phyloP scores from a whole-genome alignment of 2,888 invertebrate genomes.

The Macropis europaea region DNA sequence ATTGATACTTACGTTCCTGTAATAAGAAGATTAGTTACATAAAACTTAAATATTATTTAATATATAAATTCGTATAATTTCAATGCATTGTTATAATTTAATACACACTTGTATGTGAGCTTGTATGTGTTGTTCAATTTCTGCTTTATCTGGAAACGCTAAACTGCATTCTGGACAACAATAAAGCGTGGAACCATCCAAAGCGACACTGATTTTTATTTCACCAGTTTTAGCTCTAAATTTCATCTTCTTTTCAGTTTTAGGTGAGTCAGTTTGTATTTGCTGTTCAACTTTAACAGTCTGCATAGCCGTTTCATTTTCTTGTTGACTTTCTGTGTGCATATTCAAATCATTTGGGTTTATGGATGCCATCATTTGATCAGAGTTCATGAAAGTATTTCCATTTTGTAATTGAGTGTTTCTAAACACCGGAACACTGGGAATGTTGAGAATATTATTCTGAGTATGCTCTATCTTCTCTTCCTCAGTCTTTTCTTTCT shows the following conservation, averaged over 20 bases:
- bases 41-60: background rate
- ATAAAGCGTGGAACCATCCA: constrained; percentile 80
- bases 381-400: constrained; percentile 68
- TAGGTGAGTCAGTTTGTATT: constrained; percentile 69
- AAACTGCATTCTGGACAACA: constrained; percentile 80
- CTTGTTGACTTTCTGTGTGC: constrained; percentile 68
- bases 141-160: constrained; percentile 78
- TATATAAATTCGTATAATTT: background rate
- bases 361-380: constrained; percentile 71
- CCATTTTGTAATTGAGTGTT: constrained; percentile 70
- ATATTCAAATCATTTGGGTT: constrained; percentile 74
- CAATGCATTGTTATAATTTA: background rate
- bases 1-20: constrained; percentile 80
- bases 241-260: constrained; percentile 76
- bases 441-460: constrained; percentile 78
- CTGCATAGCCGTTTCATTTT: constrained; percentile 60
- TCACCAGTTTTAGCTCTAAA: constrained; percentile 79
- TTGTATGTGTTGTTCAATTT: constrained; percentile 80
- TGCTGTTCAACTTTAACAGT: constrained; percentile 66
- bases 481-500: constrained; percentile 70
- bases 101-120: constrained; percentile 73
- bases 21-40: constrained; percentile 22
- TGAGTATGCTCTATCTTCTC: constrained; percentile 71
- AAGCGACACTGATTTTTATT: constrained; percentile 75
- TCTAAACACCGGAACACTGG: constrained; percentile 74